A percentile compares a stretch with the other conserved stretches of the same genome.
Conservation (phyloP, 2,888 invertebrate genomes). For the Hirtodrosophila cameraria region DNA sequence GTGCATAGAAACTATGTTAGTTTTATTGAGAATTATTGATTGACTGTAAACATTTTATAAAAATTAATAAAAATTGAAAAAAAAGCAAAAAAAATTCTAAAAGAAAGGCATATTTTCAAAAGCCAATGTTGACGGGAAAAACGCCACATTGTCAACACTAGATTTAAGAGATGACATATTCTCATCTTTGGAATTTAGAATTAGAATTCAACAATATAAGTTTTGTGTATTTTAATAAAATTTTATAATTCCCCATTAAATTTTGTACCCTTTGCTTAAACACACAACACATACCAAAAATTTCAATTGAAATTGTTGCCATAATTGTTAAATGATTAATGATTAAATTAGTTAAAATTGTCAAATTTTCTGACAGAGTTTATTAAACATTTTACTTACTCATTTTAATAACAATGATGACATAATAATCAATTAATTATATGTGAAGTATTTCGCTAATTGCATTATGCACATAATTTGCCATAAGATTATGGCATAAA, state of each 20-base stretch:
- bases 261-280: not conserved
- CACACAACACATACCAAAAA: not conserved
- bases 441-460: slow-evolving; percentile 26
- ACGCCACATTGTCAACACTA: no score
- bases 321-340: slow-evolving; percentile 38
- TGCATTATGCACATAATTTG: slow-evolving; percentile 44
- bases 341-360: slow-evolving; percentile 25
- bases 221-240: slow-evolving; percentile 1
- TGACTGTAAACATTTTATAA: no score
- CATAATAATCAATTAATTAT: slow-evolving; percentile 26
- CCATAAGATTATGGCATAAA: slow-evolving; percentile 6
- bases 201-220: no score
- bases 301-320: no score
- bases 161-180: no score
- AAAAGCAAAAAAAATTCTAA: no score
- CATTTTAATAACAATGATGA: slow-evolving; percentile 18
- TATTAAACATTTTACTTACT: slow-evolving; percentile 26
- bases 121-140: no score
- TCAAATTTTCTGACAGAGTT: slow-evolving; percentile 29
- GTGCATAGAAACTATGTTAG: no score
- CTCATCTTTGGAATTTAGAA: no score
- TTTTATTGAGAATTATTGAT: no score
- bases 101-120: no score
- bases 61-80: no score
- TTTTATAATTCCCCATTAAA: not conserved